A percentile compares a stretch with the other conserved stretches of the same genome.
Evolutionary conservation across 1,140 invertebrate species (phyloP).

Genomic region (Ylistrum balloti): DNA sequence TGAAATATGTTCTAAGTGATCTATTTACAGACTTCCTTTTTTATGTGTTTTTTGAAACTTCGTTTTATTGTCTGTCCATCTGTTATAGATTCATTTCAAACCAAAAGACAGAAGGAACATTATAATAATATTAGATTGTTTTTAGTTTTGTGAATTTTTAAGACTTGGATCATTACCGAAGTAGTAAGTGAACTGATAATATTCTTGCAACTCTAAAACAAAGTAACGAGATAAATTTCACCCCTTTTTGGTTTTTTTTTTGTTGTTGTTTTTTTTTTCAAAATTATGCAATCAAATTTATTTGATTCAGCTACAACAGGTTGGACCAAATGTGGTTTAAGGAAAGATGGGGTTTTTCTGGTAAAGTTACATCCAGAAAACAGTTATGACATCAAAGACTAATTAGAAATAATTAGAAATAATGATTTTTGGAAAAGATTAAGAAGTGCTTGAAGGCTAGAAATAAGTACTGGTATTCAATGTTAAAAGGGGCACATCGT

Average conservation of each 20-base stretch:
- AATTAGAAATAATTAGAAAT: background rate
- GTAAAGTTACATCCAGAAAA: background rate
- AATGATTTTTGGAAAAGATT: background rate
- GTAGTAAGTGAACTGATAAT: too few relatives aligned
- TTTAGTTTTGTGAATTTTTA: background rate
- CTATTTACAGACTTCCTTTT: background rate
- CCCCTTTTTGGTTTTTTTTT: too few relatives aligned
- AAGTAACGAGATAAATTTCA: too few relatives aligned
- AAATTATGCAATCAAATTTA: too few relatives aligned
- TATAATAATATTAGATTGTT: too few relatives aligned
- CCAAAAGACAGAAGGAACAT: background rate
- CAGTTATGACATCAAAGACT: background rate
- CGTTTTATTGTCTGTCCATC: background rate
- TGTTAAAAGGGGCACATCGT: background rate
- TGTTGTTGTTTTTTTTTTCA: too few relatives aligned
- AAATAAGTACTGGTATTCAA: background rate
- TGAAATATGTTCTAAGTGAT: conserved; percentile 35
- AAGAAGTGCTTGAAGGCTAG: background rate
- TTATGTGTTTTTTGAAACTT: background rate
- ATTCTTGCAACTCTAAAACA: too few relatives aligned
- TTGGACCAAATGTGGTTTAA: too few relatives aligned
- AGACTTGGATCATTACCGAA: too few relatives aligned
- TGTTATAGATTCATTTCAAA: background rate
- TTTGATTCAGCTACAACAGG: too few relatives aligned
- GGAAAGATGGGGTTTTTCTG: too few relatives aligned